Conservation (phyloP, 1,140 invertebrate species). For the Diplogasteroides magnus region DNA sequence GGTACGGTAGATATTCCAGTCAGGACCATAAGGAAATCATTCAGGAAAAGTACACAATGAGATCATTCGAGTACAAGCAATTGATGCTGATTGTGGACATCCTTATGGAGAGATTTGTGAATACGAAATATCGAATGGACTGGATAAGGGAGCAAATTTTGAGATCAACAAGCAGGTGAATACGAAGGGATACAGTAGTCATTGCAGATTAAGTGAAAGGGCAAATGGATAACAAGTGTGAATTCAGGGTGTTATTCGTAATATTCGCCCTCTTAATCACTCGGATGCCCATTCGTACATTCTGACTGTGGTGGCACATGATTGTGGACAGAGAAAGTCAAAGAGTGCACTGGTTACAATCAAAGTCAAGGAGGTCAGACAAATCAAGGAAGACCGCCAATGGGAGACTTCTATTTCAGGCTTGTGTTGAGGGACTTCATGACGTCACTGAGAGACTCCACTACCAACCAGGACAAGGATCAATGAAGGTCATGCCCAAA, state of each 20-base stretch:
- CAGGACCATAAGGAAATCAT: slow-evolving; percentile 14
- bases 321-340: slow-evolving; percentile 52
- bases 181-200: too few species aligned
- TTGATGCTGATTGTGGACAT: slow-evolving; percentile 50
- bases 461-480: background rate
- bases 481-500: background rate
- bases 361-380: slow-evolving; percentile 44
- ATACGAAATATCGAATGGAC: slow-evolving; percentile 53
- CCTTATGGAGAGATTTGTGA: slow-evolving; percentile 53
- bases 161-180: background rate
- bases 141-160: slow-evolving; percentile 14
- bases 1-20: slow-evolving; percentile 21
- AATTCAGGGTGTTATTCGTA: slow-evolving; percentile 40
- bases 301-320: slow-evolving; percentile 51
- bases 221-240: too few species aligned
- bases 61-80: slow-evolving; percentile 45
- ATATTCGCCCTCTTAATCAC: slow-evolving; percentile 42
- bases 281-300: slow-evolving; percentile 49
- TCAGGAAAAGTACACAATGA: slow-evolving; percentile 38
- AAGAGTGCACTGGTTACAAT: slow-evolving; percentile 51
- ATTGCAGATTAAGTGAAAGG: too few species aligned
- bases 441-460: background rate
- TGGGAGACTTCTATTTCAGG: too few species aligned
- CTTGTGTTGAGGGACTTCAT: background rate
- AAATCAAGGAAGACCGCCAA: background rate